A percentile compares a stretch with the other conserved stretches of the same genome.
phyloP scores from a whole-genome alignment of 2,113 vertebrate species.

The Cebus imitator region DNA sequence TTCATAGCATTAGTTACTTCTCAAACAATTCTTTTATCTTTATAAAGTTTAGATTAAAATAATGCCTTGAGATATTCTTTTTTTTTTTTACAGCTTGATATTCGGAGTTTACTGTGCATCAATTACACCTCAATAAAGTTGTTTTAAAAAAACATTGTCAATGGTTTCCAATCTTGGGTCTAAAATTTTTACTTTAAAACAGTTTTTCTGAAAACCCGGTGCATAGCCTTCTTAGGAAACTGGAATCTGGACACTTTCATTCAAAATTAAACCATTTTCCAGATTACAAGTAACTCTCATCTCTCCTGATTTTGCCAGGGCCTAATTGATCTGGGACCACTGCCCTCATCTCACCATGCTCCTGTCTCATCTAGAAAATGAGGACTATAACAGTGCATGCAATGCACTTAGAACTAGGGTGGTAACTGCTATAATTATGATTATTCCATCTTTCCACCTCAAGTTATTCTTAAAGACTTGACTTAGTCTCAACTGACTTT shows the following conservation, averaged over 20 bases:
- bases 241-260: background rate
- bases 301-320: background rate
- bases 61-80: background rate
- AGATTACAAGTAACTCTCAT: background rate
- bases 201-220: background rate
- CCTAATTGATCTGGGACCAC: background rate
- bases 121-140: background rate
- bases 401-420: background rate
- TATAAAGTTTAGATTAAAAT: slow-evolving; percentile 6
- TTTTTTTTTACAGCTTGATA: background rate
- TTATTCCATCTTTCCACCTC: background rate
- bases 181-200: background rate
- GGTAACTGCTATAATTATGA: background rate
- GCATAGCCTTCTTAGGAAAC: background rate
- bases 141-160: background rate
- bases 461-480: slow-evolving; percentile 11
- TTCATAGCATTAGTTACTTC: background rate
- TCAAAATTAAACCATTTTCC: background rate
- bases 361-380: background rate
- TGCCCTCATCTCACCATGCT: background rate
- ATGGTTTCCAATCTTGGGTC: background rate
- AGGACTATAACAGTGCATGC: background rate
- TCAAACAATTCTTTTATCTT: background rate
- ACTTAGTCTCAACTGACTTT: background rate
- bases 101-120: background rate